Percentiles rank a stretch among this genome's conserved stretches.
phyloP scores from a whole-genome alignment of 2,888 invertebrate species.

The Lydus trimaculatus region DNA sequence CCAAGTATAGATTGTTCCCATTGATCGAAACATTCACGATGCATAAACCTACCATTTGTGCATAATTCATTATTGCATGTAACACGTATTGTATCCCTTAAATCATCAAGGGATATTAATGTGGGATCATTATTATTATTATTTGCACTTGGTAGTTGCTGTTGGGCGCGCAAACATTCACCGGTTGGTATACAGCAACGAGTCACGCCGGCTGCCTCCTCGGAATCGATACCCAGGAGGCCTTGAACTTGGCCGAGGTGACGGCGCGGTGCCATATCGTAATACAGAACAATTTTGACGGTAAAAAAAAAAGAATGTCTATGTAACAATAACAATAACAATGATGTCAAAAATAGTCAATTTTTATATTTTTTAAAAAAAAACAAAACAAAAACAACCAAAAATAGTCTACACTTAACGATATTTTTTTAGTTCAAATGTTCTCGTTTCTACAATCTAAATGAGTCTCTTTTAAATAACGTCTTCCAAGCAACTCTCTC shows the following conservation, averaged over 20 bases:
- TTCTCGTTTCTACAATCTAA: neutral
- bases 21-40: slow-evolving; percentile 92
- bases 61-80: slow-evolving; percentile 96
- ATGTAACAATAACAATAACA: neutral
- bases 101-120: slow-evolving; percentile 71
- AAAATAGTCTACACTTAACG: neutral
- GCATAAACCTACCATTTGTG: slow-evolving; percentile 89
- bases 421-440: neutral
- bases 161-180: slow-evolving; percentile 76
- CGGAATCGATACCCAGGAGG: slow-evolving; percentile 54
- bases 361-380: too few species aligned
- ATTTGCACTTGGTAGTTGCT: slow-evolving; percentile 39
- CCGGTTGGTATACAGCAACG: slow-evolving; percentile 85
- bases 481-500: slow-evolving; percentile 61
- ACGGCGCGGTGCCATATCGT: slow-evolving; percentile 63
- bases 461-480: slow-evolving; percentile 39
- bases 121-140: slow-evolving; percentile 61
- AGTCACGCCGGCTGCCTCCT: slow-evolving; percentile 58
- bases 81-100: slow-evolving; percentile 85
- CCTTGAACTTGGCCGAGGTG: slow-evolving; percentile 62
- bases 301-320: neutral
- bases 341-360: neutral
- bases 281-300: neutral
- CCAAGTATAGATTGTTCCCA: slow-evolving; percentile 92
- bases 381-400: neutral